phyloP scores from a whole-genome alignment of 2,888 invertebrate genomes.

The Tachina grossa region DNA sequence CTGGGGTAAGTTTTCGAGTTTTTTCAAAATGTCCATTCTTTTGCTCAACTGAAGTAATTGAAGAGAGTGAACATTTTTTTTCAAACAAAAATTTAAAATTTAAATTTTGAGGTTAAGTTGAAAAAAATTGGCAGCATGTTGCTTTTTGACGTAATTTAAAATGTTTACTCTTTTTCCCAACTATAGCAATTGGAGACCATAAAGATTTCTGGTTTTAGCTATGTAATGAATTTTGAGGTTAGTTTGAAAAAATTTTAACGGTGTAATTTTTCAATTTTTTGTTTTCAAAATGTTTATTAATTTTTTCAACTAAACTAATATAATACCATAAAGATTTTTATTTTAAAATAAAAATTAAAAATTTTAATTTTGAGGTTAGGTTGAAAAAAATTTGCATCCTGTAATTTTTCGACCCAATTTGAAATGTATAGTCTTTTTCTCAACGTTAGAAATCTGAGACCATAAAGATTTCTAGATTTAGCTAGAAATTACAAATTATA shows the following conservation, averaged over 20 bases:
- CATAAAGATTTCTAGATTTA: not conserved
- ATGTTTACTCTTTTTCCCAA: too few species aligned
- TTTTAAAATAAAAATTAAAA: not conserved
- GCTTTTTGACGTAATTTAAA: too few species aligned
- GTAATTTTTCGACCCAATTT: not conserved
- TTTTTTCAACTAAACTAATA: not conserved
- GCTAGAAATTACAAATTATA: not conserved
- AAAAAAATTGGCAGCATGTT: too few species aligned
- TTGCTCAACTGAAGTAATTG: too few species aligned
- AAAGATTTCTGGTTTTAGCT: not conserved
- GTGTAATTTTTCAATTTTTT: not conserved
- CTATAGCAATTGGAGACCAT: too few species aligned
- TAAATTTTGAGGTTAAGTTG: too few species aligned
- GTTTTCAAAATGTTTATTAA: rapidly evolving
- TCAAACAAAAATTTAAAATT: too few species aligned
- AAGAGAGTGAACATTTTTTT: too few species aligned
- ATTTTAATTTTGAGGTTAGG: constrained; percentile 21
- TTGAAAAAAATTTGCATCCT: not conserved
- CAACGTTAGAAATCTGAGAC: not conserved
- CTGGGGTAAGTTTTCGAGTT: too few species aligned
- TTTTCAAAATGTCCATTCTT: too few species aligned
- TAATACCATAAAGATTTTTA: not conserved
- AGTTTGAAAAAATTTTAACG: not conserved
- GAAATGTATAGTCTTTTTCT: not conserved
- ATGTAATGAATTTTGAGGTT: not conserved